Evolutionary conservation across 2,113 vertebrate genomes (phyloP).

Genomic region (Carettochelys insculpta): DNA sequence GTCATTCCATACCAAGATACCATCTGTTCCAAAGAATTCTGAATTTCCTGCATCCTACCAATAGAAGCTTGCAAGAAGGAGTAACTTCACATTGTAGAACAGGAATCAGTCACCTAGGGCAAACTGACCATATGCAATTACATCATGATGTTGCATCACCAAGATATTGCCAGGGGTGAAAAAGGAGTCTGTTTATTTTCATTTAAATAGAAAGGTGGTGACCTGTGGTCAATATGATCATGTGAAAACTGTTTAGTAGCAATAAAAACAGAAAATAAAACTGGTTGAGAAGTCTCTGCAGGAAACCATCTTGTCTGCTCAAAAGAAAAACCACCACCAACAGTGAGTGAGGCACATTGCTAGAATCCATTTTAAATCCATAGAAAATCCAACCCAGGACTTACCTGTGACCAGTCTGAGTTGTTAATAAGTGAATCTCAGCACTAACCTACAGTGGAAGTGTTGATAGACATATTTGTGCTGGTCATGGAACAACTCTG

Average conservation of each 20-base stretch:
- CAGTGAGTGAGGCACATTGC: slow-evolving; percentile 30
- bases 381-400: slow-evolving; percentile 21
- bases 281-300: not conserved
- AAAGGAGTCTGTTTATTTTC: not conserved
- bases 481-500: not conserved
- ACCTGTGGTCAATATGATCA: not conserved
- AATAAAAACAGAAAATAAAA: not conserved
- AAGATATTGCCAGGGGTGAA: rapidly evolving
- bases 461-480: not conserved
- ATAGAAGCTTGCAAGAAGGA: not conserved
- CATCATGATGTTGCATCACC: not conserved
- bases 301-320: slow-evolving; percentile 40
- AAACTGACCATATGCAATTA: slow-evolving; percentile 19
- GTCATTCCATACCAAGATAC: slow-evolving; percentile 19
- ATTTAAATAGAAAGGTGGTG: slow-evolving; percentile 33
- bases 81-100: not conserved
- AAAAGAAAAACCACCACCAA: slow-evolving; percentile 40
- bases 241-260: slow-evolving; percentile 32
- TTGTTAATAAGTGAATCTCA: slow-evolving; percentile 58
- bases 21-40: slow-evolving; percentile 10
- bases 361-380: slow-evolving; percentile 27
- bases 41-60: not conserved
- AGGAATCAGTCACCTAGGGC: not conserved
- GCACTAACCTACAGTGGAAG: slow-evolving; percentile 39
- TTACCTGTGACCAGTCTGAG: slow-evolving; percentile 20